Evolutionary conservation across 1,140 invertebrate genomes (phyloP).

Genomic region (Lasioglossum albipes): DNA sequence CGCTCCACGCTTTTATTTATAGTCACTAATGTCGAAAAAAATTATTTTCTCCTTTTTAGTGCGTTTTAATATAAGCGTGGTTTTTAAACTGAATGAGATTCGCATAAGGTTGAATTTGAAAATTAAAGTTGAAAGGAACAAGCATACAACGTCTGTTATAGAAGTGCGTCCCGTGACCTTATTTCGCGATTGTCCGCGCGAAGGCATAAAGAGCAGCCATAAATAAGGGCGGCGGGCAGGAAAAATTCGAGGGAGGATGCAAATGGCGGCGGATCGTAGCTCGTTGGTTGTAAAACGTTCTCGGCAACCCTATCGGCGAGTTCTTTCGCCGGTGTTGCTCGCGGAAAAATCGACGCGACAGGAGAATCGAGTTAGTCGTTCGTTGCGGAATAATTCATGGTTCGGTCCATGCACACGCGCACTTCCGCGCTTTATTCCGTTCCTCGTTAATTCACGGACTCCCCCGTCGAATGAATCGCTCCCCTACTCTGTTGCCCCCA

Average conservation of each 20-base stretch:
- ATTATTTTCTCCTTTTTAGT: no score
- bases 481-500: slow-evolving; percentile 5
- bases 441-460: slow-evolving; percentile 62
- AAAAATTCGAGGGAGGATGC: not conserved
- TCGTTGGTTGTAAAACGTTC: not conserved
- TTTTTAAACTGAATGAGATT: no score
- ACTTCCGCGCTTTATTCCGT: slow-evolving; percentile 63
- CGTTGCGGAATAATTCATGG: slow-evolving; percentile 58
- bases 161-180: no score
- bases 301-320: slow-evolving; percentile 26
- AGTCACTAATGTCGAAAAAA: no score
- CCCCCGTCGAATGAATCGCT: slow-evolving; percentile 40
- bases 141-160: no score
- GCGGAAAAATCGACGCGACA: slow-evolving; percentile 49
- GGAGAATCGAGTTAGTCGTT: slow-evolving; percentile 51
- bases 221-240: not conserved
- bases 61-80: no score
- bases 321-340: not conserved
- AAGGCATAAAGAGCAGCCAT: not conserved
- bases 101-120: no score
- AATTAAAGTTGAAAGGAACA: no score
- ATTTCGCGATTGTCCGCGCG: no score
- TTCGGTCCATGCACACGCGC: slow-evolving; percentile 2
- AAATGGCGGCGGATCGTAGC: not conserved
- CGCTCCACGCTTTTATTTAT: no score